These are phyloP conservation scores for Pseudomugil gertrudae DNA, from an alignment of 2,797 vertebrate species.

Conservation along the genomic window DNA sequence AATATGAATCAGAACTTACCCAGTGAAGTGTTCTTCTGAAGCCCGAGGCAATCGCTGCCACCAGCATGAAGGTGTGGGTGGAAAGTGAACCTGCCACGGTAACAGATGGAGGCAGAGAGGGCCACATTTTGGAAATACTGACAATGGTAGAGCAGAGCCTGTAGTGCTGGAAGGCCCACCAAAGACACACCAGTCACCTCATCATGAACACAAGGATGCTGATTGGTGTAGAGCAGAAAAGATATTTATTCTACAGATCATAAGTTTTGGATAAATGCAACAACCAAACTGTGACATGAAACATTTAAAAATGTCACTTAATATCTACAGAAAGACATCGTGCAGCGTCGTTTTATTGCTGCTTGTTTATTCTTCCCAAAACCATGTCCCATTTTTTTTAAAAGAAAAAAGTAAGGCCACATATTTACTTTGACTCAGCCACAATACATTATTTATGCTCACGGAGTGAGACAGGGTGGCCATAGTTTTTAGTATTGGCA, in stretches of 20 bases:
- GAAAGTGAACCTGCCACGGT: slow-evolving; percentile 84
- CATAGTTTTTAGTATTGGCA: no score
- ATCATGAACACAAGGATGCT: slow-evolving; percentile 94
- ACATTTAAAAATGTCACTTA: slow-evolving; percentile 15
- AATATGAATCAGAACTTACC: slow-evolving; percentile 43
- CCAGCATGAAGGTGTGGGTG: slow-evolving; percentile 57
- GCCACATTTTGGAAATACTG: slow-evolving; percentile 91
- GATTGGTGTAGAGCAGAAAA: not conserved
- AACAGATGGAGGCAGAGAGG: slow-evolving; percentile 86
- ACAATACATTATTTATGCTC: no score
- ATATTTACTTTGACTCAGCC: no score
- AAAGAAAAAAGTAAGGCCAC: no score
- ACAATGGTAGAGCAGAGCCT: slow-evolving; percentile 90
- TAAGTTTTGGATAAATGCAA: not conserved
- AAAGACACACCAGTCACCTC: slow-evolving; percentile 90
- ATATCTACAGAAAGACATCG: slow-evolving; percentile 22
- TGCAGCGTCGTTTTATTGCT: slow-evolving; percentile 13
- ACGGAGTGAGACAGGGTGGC: no score
- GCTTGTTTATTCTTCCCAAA: not conserved
- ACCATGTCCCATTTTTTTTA: not conserved
- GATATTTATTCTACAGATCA: not conserved
- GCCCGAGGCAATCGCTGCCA: slow-evolving; percentile 7
- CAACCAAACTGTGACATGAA: not conserved
- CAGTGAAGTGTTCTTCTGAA: slow-evolving; percentile 34
- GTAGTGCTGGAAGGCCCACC: slow-evolving; percentile 89